These are phyloP conservation scores for Volucella inflata DNA, from an alignment of 2,888 invertebrate genomes.

Conservation along the genomic window DNA sequence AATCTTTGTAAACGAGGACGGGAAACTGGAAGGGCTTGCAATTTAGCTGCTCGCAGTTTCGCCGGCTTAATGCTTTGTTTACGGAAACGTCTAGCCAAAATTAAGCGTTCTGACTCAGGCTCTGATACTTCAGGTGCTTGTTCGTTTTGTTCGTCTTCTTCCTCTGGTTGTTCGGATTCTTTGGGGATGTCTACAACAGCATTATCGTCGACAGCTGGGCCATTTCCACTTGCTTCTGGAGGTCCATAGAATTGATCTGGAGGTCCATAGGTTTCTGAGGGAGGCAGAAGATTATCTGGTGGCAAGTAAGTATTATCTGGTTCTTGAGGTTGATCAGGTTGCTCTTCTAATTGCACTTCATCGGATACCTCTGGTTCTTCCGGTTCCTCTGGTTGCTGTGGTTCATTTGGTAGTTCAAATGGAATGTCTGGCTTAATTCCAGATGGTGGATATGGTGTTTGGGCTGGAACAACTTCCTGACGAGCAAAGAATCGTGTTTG, in stretches of 20 bases:
- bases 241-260: slow-evolving; percentile 49
- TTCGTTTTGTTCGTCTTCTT: not conserved
- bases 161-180: not conserved
- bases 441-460: slow-evolving; percentile 65
- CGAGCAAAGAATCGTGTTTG: slow-evolving; percentile 47
- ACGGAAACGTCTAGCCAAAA: slow-evolving; percentile 26
- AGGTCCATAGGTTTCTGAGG: too few relatives aligned
- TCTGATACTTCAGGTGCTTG: slow-evolving; percentile 35
- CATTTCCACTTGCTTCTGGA: slow-evolving; percentile 53
- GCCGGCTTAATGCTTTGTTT: slow-evolving; percentile 40
- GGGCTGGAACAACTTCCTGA: slow-evolving; percentile 51
- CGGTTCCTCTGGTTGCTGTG: slow-evolving; percentile 21
- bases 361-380: not conserved
- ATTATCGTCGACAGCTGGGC: slow-evolving; percentile 11
- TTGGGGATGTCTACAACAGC: not conserved
- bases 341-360: slow-evolving; percentile 26
- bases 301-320: slow-evolving; percentile 65
- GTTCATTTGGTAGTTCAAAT: slow-evolving; percentile 63
- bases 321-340: slow-evolving; percentile 10
- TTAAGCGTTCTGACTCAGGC: slow-evolving; percentile 42
- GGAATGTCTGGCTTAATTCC: slow-evolving; percentile 61
- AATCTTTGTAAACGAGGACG: slow-evolving; percentile 42
- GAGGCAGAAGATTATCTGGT: slow-evolving; percentile 49
- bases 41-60: slow-evolving; percentile 48
- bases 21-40: slow-evolving; percentile 31